These are phyloP conservation scores for Meriones psammophilus DNA, from an alignment of 2,797 vertebrate genomes.

Conservation along the genomic window DNA sequence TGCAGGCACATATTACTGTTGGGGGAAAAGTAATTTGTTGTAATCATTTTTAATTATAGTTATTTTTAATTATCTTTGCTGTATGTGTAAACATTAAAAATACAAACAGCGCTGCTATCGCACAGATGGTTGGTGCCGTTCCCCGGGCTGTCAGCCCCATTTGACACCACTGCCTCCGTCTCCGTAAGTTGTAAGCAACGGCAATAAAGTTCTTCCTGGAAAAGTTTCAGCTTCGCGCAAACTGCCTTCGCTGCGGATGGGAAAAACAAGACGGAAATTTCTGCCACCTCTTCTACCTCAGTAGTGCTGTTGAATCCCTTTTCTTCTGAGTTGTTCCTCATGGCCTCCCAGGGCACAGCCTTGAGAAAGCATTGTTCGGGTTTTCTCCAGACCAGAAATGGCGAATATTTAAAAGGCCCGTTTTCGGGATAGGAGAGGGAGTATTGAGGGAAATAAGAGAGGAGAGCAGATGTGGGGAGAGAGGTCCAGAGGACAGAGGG, in stretches of 20 bases:
- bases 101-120: constrained; percentile 88
- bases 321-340: background rate
- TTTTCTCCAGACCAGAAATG: background rate
- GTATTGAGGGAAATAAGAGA: too few species aligned
- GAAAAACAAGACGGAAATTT: constrained; percentile 18
- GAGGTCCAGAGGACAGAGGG: too few species aligned
- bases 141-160: constrained; percentile 87
- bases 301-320: background rate
- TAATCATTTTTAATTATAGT: constrained; percentile 93
- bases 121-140: constrained; percentile 90
- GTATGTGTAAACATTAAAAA: constrained; percentile 91
- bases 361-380: background rate
- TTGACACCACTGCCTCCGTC: constrained; percentile 85
- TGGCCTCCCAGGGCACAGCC: background rate
- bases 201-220: constrained; percentile 83
- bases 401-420: background rate
- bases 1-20: constrained; percentile 87
- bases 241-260: constrained; percentile 55
- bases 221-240: constrained; percentile 78
- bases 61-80: constrained; percentile 92
- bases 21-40: constrained; percentile 91
- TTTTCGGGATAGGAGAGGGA: too few species aligned
- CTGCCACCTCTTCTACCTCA: background rate
- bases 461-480: too few species aligned
- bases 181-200: constrained; percentile 83